Percentiles rank a stretch among this genome's conserved stretches.
Evolutionary conservation across 1,140 invertebrate genomes (phyloP).

Genomic region (Ceratitis capitata): DNA sequence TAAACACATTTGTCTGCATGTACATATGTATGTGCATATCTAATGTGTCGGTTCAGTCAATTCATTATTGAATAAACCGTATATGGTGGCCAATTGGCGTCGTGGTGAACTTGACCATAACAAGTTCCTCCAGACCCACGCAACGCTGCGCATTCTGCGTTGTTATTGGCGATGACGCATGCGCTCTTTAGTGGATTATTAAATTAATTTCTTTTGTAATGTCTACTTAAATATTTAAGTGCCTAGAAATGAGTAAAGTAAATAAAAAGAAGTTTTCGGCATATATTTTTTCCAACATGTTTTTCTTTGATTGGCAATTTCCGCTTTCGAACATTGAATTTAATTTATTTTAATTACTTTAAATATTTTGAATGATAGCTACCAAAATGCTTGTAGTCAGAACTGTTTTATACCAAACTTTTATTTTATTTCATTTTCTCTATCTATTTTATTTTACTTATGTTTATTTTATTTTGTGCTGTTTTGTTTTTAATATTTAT

Average conservation of each 20-base stretch:
- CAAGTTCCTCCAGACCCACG: conserved; percentile 7
- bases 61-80: not conserved
- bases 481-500: too few relatives aligned
- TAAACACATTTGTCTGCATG: not conserved
- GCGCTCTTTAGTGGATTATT: not conserved
- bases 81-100: not conserved
- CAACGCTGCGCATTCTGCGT: not conserved
- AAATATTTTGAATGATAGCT: not conserved
- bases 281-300: not conserved
- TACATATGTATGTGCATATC: not conserved
- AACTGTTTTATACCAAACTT: too few relatives aligned
- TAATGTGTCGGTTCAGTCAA: too few relatives aligned
- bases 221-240: not conserved
- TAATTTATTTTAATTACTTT: not conserved
- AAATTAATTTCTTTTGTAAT: not conserved
- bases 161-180: conserved; percentile 15
- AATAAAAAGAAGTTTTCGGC: not conserved
- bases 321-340: not conserved
- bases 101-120: not conserved
- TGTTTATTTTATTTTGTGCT: too few relatives aligned
- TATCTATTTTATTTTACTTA: too few relatives aligned
- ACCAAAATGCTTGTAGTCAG: not conserved
- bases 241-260: not conserved
- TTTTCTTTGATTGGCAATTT: not conserved
- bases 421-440: too few relatives aligned